Base-by-base conservation (phyloP, 2,888 invertebrate species). In the Hydropsyche betteni region DNA sequence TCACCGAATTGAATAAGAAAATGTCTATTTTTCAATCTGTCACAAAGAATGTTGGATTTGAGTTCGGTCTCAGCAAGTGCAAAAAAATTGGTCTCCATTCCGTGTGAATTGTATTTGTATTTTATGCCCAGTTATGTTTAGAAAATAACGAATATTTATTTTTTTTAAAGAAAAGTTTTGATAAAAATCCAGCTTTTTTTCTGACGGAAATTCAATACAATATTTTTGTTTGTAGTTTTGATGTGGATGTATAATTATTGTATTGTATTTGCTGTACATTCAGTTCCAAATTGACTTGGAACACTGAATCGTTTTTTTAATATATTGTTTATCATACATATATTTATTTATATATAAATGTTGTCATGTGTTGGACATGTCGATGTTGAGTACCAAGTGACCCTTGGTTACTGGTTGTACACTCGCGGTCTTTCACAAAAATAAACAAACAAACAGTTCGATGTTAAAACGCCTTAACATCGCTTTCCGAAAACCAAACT, bases 251-350 rank as follows among this genome's bases (percentile, higher is more conserved):
- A 77, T 76, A 74, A 75, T 77, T 78, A 72, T 76, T 77, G 77
- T 78, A 78, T 77, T 79, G 77, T 79, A 79, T 76, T 79, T 83
- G 84, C 82, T 85, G 84, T 84, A 82, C 83, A 82, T 81, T 83
- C 84, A 84, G 83, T 83, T 83, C 81, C 82, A 80, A 80, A 82
- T 81, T 80, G 82, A 84, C 83, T 85, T 85, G 86, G 85, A 86
- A 86, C 83, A 85, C 85, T 85, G 85, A 86, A 82, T 82, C 82
- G 80, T 82, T 82, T 82, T 81, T 81, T 58, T 72, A 36, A 58
- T 80, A 81, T 82, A 81, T 80, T 81, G 81, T 77, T 80, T 81
- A 81, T 80, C 79, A 81, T 80, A 61, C 33, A 61, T 80, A 79
- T 80, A 80, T 73, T 79, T 80, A 64, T 80, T 78, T 76, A 77